Base-by-base conservation (phyloP, 2,888 invertebrate species). In the Chrysotoxum bicinctum region DNA sequence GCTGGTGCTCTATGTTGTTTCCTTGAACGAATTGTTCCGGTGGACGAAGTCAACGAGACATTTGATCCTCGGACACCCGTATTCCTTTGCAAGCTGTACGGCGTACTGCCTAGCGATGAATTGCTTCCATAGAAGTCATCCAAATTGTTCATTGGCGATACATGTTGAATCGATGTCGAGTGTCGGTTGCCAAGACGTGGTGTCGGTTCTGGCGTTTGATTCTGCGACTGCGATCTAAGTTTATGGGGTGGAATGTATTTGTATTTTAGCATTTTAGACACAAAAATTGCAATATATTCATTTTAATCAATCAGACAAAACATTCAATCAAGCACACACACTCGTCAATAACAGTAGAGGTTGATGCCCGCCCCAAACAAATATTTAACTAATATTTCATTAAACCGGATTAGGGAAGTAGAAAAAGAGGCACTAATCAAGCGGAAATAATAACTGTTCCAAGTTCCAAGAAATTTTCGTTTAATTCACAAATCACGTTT, bases 211-310 rank as follows among this genome's bases (percentile, higher is more conserved):
- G 90, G 90, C 58, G 90, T 90, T 21, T 89, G 88, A 80, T 89
- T 89, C 79, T 89, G 89, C 66, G 90, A 90, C 78, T 88, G 87
- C 66, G 89, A 89, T 88, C 90, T 90, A 89, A 89, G 88, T 89
- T 89, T 88, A 82, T 89, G 89, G 69, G 89, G 89, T 73, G 90
- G 89, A 89, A 90, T 89, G 87, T 90, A 91, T 89, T 90, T 90
- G 79, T 90, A 90, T 89, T 91, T 91, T 84, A 91, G 87, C 91
- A 91, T 90, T 88, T 88, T 88, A 40, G 45, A 23, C 14, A 75
- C 52, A 81, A 60, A 32, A 73, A 78, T 9, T 16, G 5, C 1
- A 70, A 52, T 16, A 1, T 58, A 68, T 73, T 69, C 80, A 77
- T 81, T 72, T 80, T 81, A 76, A 40, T 21, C 56, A 70, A 64